Conservation (phyloP, 2,797 vertebrate species). For the Aldrovandia affinis region DNA sequence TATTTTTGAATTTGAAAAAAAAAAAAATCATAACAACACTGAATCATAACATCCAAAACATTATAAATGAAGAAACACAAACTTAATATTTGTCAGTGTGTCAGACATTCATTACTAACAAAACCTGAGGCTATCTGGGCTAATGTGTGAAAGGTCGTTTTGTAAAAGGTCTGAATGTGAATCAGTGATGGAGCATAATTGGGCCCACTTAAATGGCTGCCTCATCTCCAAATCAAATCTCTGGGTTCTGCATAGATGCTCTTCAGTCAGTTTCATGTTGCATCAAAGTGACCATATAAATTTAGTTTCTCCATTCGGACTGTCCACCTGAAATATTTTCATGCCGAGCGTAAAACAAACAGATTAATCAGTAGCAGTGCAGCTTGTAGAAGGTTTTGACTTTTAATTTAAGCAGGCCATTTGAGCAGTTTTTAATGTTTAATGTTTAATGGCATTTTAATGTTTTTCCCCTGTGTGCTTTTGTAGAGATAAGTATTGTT, state of each 20-base stretch:
- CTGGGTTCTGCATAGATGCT: neutral
- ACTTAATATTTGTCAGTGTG: neutral
- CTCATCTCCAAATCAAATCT: neutral
- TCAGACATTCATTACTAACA: neutral
- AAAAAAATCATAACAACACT: neutral
- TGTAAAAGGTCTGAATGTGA: neutral
- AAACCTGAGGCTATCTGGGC: neutral
- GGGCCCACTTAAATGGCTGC: neutral
- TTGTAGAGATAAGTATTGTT: neutral
- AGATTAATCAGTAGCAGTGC: neutral
- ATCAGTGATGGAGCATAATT: neutral
- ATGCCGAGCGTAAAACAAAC: neutral
- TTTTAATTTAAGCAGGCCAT: neutral
- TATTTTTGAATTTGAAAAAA: neutral
- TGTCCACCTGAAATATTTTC: neutral
- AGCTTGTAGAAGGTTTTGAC: neutral
- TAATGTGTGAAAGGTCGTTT: neutral
- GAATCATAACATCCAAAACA: neutral
- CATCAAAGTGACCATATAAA: neutral
- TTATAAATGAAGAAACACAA: neutral
- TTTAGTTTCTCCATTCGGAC: neutral
- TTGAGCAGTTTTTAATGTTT: no score
- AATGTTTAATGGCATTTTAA: no score
- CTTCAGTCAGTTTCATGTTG: neutral
- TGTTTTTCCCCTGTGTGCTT: neutral